A percentile compares a stretch with the other conserved stretches of the same genome.
Evolutionary conservation across 2,797 vertebrate species (phyloP).

Genomic region (Sylvia borin): DNA sequence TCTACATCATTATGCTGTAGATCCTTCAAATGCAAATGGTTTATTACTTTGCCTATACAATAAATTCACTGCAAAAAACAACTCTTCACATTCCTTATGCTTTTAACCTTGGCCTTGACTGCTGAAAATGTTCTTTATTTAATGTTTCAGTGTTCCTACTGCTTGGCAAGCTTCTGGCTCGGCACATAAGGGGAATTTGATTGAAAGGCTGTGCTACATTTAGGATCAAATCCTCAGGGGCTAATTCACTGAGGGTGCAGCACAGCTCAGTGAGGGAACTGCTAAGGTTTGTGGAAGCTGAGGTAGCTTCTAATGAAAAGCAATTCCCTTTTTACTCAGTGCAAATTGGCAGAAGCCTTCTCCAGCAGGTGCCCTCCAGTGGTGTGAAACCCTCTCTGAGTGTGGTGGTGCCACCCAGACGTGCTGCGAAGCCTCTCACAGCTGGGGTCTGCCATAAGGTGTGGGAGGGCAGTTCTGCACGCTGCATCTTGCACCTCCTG

Average conservation of each 20-base stretch:
- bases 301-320: not conserved
- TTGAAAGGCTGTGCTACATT: constrained; percentile 40
- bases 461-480: not conserved
- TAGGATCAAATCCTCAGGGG: constrained; percentile 26
- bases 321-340: not conserved
- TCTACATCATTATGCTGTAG: constrained; percentile 13
- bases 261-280: not conserved
- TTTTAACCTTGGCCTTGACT: constrained; percentile 60
- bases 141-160: constrained; percentile 43
- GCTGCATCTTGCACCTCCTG: not conserved
- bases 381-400: not conserved
- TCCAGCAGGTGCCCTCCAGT: not conserved
- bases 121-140: constrained; percentile 63
- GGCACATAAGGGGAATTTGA: constrained; percentile 30
- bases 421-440: not conserved
- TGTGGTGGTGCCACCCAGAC: not conserved
- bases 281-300: not conserved
- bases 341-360: not conserved
- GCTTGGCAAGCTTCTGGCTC: constrained; percentile 44
- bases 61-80: constrained; percentile 53
- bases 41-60: constrained; percentile 12
- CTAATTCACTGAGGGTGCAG: not conserved
- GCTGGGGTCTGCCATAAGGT: not conserved
- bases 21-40: constrained; percentile 49
- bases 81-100: constrained; percentile 30